Conservation (phyloP, 2,797 vertebrate species). For the Heteromormyrus szaboi region DNA sequence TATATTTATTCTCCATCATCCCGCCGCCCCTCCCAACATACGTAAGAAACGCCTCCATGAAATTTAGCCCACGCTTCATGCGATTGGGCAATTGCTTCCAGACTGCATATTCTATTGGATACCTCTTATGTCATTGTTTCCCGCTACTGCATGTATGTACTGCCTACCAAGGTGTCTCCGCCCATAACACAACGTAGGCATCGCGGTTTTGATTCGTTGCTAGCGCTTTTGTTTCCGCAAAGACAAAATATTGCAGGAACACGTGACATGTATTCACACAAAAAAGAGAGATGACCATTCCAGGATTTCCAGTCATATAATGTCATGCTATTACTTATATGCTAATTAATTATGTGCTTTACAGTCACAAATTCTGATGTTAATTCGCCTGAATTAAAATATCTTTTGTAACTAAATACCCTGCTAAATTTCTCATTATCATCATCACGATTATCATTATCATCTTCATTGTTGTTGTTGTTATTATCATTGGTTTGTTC, state of each 20-base stretch:
- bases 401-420: neutral
- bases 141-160: neutral
- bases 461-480: neutral
- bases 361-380: neutral
- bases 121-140: neutral
- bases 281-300: neutral
- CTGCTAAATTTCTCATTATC: neutral
- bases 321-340: neutral
- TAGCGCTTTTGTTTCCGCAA: neutral
- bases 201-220: neutral
- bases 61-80: neutral
- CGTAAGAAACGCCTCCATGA: neutral
- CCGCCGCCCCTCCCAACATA: neutral
- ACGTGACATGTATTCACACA: neutral
- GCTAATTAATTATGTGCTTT: neutral
- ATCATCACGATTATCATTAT: neutral
- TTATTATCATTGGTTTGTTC: neutral
- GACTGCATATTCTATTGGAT: neutral
- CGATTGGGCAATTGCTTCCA: neutral
- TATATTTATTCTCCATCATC: neutral
- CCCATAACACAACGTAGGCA: neutral
- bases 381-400: neutral
- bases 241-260: neutral
- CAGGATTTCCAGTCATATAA: neutral
- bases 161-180: neutral